These are phyloP conservation scores for Stegana nigrithorax DNA, from an alignment of 2,888 invertebrate species.

Conservation along the genomic window DNA sequence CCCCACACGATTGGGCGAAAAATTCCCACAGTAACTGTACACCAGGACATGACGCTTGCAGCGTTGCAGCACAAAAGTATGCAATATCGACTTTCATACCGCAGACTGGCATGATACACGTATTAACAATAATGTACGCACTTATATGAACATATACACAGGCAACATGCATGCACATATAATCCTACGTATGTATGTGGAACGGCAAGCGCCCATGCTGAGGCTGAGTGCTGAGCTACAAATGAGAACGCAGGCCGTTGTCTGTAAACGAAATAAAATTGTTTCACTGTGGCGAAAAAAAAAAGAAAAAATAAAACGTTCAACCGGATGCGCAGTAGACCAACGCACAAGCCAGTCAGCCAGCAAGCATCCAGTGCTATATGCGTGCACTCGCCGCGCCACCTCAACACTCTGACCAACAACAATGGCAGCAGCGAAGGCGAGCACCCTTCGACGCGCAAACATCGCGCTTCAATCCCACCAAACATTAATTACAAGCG, in stretches of 20 bases:
- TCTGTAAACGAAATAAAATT: too few relatives aligned
- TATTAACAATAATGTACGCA: too few relatives aligned
- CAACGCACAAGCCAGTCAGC: background rate
- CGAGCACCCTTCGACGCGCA: too few relatives aligned
- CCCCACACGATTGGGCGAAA: constrained; percentile 5
- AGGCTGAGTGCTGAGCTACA: too few relatives aligned
- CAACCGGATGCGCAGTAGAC: background rate
- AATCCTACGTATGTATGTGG: too few relatives aligned
- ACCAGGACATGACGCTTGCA: background rate
- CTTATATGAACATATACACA: background rate
- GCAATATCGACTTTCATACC: constrained; percentile 18
- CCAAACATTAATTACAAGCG: constrained; percentile 13
- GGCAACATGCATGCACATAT: too few relatives aligned
- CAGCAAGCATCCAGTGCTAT: background rate
- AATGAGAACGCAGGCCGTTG: too few relatives aligned
- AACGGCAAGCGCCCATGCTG: too few relatives aligned
- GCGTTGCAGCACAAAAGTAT: constrained; percentile 14
- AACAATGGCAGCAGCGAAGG: background rate
- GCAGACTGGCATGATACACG: too few relatives aligned
- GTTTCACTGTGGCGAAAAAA: too few relatives aligned
- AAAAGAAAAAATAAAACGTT: too few relatives aligned
- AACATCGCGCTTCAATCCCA: too few relatives aligned
- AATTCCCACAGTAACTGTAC: constrained; percentile 15
- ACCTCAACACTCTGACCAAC: background rate
- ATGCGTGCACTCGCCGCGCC: background rate